Evolutionary conservation across 1,140 invertebrate genomes (phyloP).

Genomic region (Orius laevigatus): DNA sequence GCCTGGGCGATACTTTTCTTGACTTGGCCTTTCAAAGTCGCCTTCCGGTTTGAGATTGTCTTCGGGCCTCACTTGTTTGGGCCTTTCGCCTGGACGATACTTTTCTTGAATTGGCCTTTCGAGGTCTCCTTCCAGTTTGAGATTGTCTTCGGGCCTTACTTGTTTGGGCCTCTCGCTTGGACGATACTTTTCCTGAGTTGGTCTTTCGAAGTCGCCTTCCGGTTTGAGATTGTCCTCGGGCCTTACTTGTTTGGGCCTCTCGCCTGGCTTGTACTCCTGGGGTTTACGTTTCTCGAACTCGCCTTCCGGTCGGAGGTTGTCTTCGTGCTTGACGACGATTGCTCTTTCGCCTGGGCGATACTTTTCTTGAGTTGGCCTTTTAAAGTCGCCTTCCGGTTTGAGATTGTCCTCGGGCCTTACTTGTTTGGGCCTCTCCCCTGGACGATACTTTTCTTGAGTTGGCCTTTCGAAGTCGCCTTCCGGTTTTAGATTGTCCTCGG

Average conservation of each 20-base stretch:
- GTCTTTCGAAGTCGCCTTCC: constrained; percentile 33
- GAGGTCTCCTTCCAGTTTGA: constrained; percentile 36
- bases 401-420: constrained; percentile 25
- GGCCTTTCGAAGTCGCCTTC: constrained; percentile 31
- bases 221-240: constrained; percentile 43
- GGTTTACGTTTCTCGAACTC: constrained; percentile 34
- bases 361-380: constrained; percentile 20
- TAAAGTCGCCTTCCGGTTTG: constrained; percentile 38
- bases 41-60: too few relatives aligned
- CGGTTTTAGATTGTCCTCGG: constrained; percentile 28
- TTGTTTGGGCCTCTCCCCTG: constrained; percentile 26
- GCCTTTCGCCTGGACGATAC: too few relatives aligned
- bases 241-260: constrained; percentile 34
- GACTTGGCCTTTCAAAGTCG: too few relatives aligned
- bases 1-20: too few relatives aligned
- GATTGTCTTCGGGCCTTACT: constrained; percentile 33
- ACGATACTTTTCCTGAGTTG: constrained; percentile 25
- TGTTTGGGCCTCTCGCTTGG: constrained; percentile 30
- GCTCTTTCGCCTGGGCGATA: constrained; percentile 36
- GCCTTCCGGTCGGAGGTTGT: constrained; percentile 44
- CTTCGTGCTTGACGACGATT: too few relatives aligned
- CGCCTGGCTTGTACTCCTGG: constrained; percentile 25
- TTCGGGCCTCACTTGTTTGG: too few relatives aligned
- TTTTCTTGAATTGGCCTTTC: too few relatives aligned
- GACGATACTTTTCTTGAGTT: constrained; percentile 23